Evolutionary conservation across 2,113 vertebrate genomes (phyloP).

Genomic region (Emydocephalus ijimae): DNA sequence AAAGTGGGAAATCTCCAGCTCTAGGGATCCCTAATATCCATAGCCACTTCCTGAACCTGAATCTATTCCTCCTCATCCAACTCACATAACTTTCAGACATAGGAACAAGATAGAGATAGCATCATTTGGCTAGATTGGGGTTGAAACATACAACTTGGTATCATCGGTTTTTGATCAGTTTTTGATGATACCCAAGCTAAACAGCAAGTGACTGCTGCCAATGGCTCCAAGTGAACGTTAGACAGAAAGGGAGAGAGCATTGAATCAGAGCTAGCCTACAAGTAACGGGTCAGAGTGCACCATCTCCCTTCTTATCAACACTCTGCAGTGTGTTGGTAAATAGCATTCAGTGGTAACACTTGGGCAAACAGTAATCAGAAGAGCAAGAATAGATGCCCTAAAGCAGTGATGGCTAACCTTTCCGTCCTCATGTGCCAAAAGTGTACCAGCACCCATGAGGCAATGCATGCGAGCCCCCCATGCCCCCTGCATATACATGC

Average conservation of each 20-base stretch:
- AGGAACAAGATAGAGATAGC: background rate
- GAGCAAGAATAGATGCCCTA: background rate
- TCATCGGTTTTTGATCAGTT: background rate
- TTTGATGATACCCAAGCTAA: background rate
- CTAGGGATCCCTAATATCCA: background rate
- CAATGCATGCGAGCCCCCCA: too few relatives aligned
- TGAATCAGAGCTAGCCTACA: background rate
- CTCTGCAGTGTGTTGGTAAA: background rate
- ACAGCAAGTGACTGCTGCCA: background rate
- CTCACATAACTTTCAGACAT: background rate
- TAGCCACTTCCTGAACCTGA: background rate
- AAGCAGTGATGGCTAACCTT: background rate
- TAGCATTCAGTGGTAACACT: background rate
- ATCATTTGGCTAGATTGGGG: background rate
- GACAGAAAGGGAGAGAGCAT: background rate
- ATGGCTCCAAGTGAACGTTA: background rate
- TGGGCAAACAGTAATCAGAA: background rate
- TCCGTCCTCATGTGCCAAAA: too few relatives aligned
- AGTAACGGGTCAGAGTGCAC: background rate
- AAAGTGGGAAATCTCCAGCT: background rate
- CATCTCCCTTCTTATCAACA: background rate
- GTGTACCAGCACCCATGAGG: too few relatives aligned
- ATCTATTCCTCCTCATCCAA: background rate
- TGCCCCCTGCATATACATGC: too few relatives aligned
- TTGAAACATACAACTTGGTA: background rate